These are phyloP conservation scores for Omphaloscelis lunosa DNA, from an alignment of 2,888 invertebrate genomes.

Conservation along the genomic window DNA sequence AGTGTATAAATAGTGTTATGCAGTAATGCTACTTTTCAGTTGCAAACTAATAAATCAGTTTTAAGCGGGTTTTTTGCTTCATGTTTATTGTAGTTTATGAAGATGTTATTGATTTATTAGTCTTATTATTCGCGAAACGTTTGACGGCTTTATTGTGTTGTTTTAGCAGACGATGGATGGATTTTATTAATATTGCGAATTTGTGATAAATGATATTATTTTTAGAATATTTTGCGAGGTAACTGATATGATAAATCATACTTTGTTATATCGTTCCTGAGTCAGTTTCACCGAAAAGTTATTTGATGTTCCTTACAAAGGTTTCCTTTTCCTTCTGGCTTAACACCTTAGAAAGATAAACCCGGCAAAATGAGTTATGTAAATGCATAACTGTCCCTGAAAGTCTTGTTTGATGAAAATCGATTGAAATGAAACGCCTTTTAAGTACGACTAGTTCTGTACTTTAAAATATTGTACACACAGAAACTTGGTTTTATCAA, in stretches of 20 bases:
- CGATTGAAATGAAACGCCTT: no score
- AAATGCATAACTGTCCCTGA: background rate
- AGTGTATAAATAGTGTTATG: conserved; percentile 40
- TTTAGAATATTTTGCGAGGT: conserved; percentile 12
- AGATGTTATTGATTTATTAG: conserved; percentile 33
- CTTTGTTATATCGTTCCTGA: background rate
- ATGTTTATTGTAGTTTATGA: conserved; percentile 34
- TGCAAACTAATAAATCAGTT: conserved; percentile 49
- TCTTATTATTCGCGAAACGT: conserved; percentile 20
- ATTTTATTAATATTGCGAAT: background rate
- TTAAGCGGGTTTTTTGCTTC: conserved; percentile 39
- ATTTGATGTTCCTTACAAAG: background rate
- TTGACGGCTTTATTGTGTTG: conserved; percentile 30
- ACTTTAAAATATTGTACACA: no score
- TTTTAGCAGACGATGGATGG: conserved; percentile 20
- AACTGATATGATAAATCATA: background rate
- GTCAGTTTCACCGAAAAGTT: background rate
- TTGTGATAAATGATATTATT: conserved; percentile 12
- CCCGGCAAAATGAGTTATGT: background rate
- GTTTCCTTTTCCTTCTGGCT: background rate
- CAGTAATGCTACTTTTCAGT: conserved; percentile 36
- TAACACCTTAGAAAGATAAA: background rate
- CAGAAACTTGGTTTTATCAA: no score
- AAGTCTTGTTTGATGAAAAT: conserved; percentile 6
- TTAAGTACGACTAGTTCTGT: no score